Conservation (phyloP, 2,797 vertebrate genomes). For the Pampus argenteus region DNA sequence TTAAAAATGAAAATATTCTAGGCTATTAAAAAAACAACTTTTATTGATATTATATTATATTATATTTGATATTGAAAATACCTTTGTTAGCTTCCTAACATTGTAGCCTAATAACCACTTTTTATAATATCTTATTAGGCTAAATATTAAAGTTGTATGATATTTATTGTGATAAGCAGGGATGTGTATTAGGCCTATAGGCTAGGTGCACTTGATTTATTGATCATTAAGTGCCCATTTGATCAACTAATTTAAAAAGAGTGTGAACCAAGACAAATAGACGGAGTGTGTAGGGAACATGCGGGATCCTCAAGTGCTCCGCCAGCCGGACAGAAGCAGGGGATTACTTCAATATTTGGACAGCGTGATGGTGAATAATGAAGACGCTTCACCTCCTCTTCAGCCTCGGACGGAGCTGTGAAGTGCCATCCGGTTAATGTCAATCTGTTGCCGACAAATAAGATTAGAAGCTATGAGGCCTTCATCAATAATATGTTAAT, state of each 20-base stretch:
- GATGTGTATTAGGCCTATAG: background rate
- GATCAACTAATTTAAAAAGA: background rate
- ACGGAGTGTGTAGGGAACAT: background rate
- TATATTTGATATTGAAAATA: background rate
- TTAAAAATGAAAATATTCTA: background rate
- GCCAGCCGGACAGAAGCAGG: background rate
- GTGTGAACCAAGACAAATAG: background rate
- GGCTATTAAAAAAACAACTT: no score
- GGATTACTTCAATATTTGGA: conserved; percentile 21
- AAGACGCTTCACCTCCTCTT: conserved; percentile 30
- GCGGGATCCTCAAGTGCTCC: background rate
- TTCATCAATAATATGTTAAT: background rate
- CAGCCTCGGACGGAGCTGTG: conserved; percentile 3
- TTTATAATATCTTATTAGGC: background rate
- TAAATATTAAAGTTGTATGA: no score
- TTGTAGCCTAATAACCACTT: background rate
- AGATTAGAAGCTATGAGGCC: background rate
- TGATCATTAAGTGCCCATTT: background rate
- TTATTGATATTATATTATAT: no score
- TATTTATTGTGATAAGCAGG: no score
- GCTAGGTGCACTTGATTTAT: background rate
- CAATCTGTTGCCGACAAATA: background rate
- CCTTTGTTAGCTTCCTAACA: background rate
- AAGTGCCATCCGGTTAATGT: conserved; percentile 1
- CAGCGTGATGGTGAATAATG: conserved; percentile 42